Evolutionary conservation across 2,888 invertebrate species (phyloP).

Genomic region (Aradus depressus): DNA sequence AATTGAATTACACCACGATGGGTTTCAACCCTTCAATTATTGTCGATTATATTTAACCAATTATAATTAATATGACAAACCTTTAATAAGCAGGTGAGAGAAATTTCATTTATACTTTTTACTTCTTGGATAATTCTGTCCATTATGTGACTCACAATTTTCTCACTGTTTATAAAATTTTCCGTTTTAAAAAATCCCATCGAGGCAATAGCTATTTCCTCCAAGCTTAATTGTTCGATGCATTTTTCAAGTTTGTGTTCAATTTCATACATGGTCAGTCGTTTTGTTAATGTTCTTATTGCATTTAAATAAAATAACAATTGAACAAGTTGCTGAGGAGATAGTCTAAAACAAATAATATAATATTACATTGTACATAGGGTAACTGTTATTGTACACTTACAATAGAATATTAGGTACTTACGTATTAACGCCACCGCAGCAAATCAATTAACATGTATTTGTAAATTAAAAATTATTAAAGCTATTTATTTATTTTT

Average conservation of each 20-base stretch:
- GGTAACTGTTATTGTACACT: too few relatives aligned
- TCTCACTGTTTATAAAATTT: conserved; percentile 46
- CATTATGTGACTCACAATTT: conserved; percentile 44
- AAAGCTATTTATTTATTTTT: too few relatives aligned
- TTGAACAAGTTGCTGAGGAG: conserved; percentile 51
- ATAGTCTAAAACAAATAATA: conserved; percentile 38
- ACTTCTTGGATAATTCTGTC: conserved; percentile 42
- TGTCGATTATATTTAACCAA: too few relatives aligned
- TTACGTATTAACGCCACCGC: too few relatives aligned
- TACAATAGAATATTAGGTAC: too few relatives aligned
- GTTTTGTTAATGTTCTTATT: conserved; percentile 41
- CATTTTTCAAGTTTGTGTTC: conserved; percentile 46
- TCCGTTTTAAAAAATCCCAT: conserved; percentile 70
- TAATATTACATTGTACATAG: too few relatives aligned
- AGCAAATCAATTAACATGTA: background rate
- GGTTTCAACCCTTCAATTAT: too few relatives aligned
- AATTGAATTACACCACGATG: too few relatives aligned
- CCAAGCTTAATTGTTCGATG: conserved; percentile 46
- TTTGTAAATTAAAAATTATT: background rate
- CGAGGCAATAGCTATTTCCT: conserved; percentile 58
- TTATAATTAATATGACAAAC: conserved; percentile 31
- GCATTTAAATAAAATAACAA: conserved; percentile 55
- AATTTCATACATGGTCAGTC: conserved; percentile 50
- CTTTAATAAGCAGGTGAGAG: conserved; percentile 55
- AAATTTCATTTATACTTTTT: conserved; percentile 49